A percentile compares a stretch with the other conserved stretches of the same genome.
Conservation (phyloP, 2,113 vertebrate genomes). For the Haemorhous mexicanus region DNA sequence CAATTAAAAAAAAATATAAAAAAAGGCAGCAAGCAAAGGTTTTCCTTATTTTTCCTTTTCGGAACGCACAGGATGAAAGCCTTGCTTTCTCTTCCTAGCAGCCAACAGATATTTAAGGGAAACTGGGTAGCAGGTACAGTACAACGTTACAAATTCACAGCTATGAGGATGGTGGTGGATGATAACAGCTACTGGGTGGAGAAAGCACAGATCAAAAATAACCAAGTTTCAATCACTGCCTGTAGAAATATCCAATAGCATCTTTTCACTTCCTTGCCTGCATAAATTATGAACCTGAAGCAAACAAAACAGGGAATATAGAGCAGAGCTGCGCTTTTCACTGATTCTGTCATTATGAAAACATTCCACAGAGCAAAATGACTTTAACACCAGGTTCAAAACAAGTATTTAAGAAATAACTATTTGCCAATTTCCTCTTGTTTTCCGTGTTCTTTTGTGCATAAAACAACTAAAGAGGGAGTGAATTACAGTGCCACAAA, state of each 20-base stretch:
- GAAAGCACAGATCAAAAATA: slow-evolving; percentile 68
- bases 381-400: neutral
- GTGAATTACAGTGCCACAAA: neutral
- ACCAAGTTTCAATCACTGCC: slow-evolving; percentile 78
- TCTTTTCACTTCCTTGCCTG: slow-evolving; percentile 62
- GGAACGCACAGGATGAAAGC: slow-evolving; percentile 58
- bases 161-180: slow-evolving; percentile 73
- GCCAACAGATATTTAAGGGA: slow-evolving; percentile 75
- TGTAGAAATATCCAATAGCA: slow-evolving; percentile 75
- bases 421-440: neutral
- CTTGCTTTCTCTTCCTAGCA: slow-evolving; percentile 67
- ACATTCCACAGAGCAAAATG: neutral
- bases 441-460: neutral
- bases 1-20: neutral
- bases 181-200: slow-evolving; percentile 75
- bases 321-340: slow-evolving; percentile 30
- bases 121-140: slow-evolving; percentile 76
- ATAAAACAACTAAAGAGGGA: neutral
- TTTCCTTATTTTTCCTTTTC: slow-evolving; percentile 63
- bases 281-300: slow-evolving; percentile 78
- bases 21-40: slow-evolving; percentile 21
- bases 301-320: slow-evolving; percentile 58
- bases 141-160: slow-evolving; percentile 69
- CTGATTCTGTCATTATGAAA: slow-evolving; percentile 5
- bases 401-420: neutral